phyloP scores from a whole-genome alignment of 2,113 vertebrate genomes.

The Oncorhynchus keta region DNA sequence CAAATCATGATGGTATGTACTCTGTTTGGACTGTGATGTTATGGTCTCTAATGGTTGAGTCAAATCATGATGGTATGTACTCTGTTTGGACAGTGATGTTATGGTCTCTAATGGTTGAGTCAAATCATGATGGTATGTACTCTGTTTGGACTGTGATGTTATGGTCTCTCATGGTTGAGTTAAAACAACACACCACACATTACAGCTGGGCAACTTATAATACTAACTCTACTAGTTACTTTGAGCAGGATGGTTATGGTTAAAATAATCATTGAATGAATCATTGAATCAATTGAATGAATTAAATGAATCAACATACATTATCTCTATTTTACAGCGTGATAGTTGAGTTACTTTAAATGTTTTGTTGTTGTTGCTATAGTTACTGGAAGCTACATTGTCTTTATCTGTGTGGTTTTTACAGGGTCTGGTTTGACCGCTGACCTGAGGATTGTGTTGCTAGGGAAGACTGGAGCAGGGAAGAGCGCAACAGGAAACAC shows the following conservation, averaged over 20 bases:
- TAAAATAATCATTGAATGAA: neutral
- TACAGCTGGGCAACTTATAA: neutral
- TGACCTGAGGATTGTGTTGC: neutral
- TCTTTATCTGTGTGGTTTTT: rapidly evolving
- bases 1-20: too few relatives aligned
- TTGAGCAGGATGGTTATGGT: neutral
- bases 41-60: too few relatives aligned
- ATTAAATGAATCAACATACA: too few relatives aligned
- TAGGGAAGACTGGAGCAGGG: constrained; percentile 8
- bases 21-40: too few relatives aligned
- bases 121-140: too few relatives aligned
- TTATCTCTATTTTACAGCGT: neutral
- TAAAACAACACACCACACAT: too few relatives aligned
- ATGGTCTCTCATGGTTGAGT: too few relatives aligned
- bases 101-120: too few relatives aligned
- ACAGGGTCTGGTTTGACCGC: neutral
- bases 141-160: too few relatives aligned
- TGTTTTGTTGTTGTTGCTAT: neutral
- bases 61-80: too few relatives aligned
- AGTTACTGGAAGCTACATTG: neutral
- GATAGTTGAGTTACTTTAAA: neutral
- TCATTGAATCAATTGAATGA: too few relatives aligned
- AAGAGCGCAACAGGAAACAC: neutral
- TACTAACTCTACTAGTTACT: neutral
- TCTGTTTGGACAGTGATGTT: too few relatives aligned